Conservation (phyloP, 2,888 invertebrate genomes). For the Odiellus spinosus region DNA sequence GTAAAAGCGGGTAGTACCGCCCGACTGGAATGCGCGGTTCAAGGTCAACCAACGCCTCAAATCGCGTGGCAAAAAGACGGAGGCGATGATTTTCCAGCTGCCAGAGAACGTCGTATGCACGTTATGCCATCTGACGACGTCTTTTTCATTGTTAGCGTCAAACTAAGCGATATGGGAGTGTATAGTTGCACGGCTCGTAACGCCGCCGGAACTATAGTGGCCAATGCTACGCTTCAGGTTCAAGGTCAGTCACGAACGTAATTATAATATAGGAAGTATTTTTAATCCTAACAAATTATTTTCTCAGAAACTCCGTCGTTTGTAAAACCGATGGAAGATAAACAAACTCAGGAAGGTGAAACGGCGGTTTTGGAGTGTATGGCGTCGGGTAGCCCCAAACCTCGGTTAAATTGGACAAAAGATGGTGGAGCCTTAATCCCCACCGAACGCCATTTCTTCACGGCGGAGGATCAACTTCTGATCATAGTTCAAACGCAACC, state of each 20-base stretch:
- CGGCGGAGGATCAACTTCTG: slow-evolving; percentile 69
- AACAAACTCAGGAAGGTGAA: slow-evolving; percentile 61
- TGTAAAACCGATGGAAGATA: slow-evolving; percentile 66
- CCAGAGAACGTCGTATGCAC: slow-evolving; percentile 77
- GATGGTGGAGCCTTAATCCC: slow-evolving; percentile 53
- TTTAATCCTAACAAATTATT: too few species aligned
- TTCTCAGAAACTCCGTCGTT: slow-evolving; percentile 74
- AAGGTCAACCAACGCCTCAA: slow-evolving; percentile 71
- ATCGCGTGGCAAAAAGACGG: slow-evolving; percentile 83
- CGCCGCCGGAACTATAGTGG: slow-evolving; percentile 65
- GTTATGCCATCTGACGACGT: slow-evolving; percentile 80
- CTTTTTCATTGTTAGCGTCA: slow-evolving; percentile 82
- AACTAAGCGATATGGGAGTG: slow-evolving; percentile 70
- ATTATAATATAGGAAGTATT: too few species aligned
- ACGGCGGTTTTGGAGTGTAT: slow-evolving; percentile 75
- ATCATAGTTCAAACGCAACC: slow-evolving; percentile 65
- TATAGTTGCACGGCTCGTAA: slow-evolving; percentile 89
- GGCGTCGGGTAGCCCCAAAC: slow-evolving; percentile 69
- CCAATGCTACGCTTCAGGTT: slow-evolving; percentile 72
- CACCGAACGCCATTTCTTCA: slow-evolving; percentile 69
- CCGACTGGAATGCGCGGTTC: slow-evolving; percentile 75
- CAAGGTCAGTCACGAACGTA: slow-evolving; percentile 26
- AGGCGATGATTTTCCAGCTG: slow-evolving; percentile 82
- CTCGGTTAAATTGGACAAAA: slow-evolving; percentile 66
- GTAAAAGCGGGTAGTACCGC: slow-evolving; percentile 71